Evolutionary conservation across 2,113 vertebrate genomes (phyloP), one percentile per base, ranked within the genome.

Genomic region (Coptodon rendalli): DNA sequence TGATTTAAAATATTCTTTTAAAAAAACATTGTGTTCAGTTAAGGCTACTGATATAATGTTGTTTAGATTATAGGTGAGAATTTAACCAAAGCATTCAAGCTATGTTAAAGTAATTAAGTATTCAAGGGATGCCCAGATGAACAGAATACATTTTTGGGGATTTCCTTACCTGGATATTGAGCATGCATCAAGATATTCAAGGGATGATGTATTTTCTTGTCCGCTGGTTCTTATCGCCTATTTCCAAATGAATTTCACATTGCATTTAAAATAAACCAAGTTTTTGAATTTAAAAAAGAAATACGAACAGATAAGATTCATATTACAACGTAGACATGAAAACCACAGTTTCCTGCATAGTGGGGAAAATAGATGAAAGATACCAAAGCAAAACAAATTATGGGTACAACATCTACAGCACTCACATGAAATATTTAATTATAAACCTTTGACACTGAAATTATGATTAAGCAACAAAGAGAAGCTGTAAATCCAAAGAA

Each of bases 61-160:
- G 16, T 40, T 45, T n/a, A 68, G 50, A 73, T 54, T 36, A 53
- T 31, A 84, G 7, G 16, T 52, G 27, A 76, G 27, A 9, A 22
- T 76, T 45, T 48, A 29, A 59, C 81, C 38, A 79, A 56, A 66
- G 19, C 16, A 27, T 59, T 59, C n/a, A 86, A 81, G 24, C 52
- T 48, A 17, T 36, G 19, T 63, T 38, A 9, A 66, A 36, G n/a
- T 38, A 50, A 50, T 86, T 48, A 45, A 80, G 34, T 79, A 52
- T 79, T 45, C n/a, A 13, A 78, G 17, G 56, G 38, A 61, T 50
- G 27, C 17, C 31, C 61, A 38, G 31, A 66, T 66, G 10, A 66
- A 36, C 34, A 66, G 17, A 66, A 38, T n/a, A n/a, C 0, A 12
- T 66, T 12, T 38, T 66, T 1, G 5, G 31, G 61, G 34, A 38